A percentile compares a stretch with the other conserved stretches of the same genome.
phyloP scores from a whole-genome alignment of 2,797 vertebrate genomes.

The Tragopan temminckii region DNA sequence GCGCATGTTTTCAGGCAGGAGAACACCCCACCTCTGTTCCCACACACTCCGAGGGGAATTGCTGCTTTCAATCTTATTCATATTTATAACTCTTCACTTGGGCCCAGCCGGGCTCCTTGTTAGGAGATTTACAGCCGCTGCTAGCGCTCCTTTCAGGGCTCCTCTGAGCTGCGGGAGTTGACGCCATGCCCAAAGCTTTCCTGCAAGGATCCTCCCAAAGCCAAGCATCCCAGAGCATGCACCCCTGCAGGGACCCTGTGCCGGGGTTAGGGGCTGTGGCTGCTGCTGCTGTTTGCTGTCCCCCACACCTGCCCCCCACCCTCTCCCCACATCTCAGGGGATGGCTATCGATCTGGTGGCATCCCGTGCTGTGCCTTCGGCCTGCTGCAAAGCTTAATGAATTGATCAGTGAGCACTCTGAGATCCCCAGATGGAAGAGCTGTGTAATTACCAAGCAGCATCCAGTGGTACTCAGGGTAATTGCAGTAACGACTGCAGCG shows the following conservation, averaged over 20 bases:
- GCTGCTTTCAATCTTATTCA: slow-evolving; percentile 23
- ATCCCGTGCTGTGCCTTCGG: neutral
- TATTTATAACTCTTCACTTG: neutral
- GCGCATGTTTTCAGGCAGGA: neutral
- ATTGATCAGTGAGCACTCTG: slow-evolving; percentile 50
- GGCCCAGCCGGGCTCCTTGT: neutral
- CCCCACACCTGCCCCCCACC: neutral
- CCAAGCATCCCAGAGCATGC: neutral
- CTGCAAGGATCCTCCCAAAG: neutral
- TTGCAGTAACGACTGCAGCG: neutral
- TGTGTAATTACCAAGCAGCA: slow-evolving; percentile 24
- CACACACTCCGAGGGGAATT: neutral
- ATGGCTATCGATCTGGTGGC: neutral
- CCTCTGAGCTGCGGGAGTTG: neutral
- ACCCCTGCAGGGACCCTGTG: neutral
- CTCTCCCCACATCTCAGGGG: rapidly evolving
- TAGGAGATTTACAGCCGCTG: slow-evolving; percentile 6
- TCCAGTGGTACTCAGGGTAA: slow-evolving; percentile 25
- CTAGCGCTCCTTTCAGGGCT: neutral
- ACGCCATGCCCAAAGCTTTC: neutral
- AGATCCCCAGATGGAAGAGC: slow-evolving; percentile 45
- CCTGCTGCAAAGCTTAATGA: slow-evolving; percentile 53
- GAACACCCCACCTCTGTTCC: neutral
- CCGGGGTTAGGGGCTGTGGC: neutral
- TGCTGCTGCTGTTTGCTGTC: neutral